Base-by-base conservation (phyloP, 1,140 invertebrate species). In the Apolygus lucorum region DNA sequence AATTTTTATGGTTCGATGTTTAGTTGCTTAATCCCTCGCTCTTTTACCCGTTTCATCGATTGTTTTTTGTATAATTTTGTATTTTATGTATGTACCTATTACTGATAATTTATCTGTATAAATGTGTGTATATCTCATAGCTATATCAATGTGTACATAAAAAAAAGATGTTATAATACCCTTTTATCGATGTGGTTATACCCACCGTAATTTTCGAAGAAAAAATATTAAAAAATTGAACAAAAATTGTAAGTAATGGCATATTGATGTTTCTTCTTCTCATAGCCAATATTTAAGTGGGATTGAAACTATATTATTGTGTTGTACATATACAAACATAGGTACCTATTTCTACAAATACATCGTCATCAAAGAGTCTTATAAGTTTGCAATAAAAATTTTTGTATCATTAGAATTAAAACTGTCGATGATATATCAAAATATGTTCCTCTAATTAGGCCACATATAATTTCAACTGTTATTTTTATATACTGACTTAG, bases 381-480 rank as follows among this genome's bases (percentile, higher is more conserved):
- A 70, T 28, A 70, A 24, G 21, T 68, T 68, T 59, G 67, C 70
- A 71, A 71, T 71, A 71, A 54, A n/a, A 26, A 34, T 25, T 68
- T 71, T 71, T 62, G 27, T 67, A 68, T 49, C 63, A 68, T 71
- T 68, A 71, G 63, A 29, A 27, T 68, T 62, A 64, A 49, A n/a
- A 25, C 27, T 49, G 54, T 59, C 54, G 54, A 59, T 29, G n/a
- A 34, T 66, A 2, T 25, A 29, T 42, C 26, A 28, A 71, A 71
- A 63, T 71, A 71, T 71, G 70, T 71, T 71, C 70, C 70, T 71
- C 66, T 68, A 42, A 66, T 71, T 66, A 68, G 66, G 67, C 68
- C 70, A 68, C 67, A 68, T 68, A 28, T 71, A 65, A 68, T 34
- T 68, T 68, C 66, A 29, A 25, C 67, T 59, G 54, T 71, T 71